Evolutionary conservation across 2,113 vertebrate species (phyloP).

Genomic region (Loxodonta africana): DNA sequence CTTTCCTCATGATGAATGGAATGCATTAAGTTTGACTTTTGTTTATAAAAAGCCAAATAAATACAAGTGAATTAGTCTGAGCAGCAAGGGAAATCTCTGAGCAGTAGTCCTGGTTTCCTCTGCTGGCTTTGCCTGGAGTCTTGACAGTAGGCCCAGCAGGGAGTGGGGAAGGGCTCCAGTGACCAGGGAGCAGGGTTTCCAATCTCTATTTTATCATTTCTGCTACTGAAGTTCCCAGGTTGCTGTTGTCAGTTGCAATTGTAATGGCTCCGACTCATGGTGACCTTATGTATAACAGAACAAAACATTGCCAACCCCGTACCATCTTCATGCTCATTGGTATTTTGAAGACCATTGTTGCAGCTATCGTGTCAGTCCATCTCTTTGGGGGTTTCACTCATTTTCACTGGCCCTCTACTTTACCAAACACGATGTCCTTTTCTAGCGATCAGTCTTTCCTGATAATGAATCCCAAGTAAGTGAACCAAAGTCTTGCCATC

Average conservation of each 20-base stretch:
- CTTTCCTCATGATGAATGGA: constrained; percentile 67
- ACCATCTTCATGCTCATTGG: neutral
- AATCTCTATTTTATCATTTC: neutral
- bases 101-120: accelerated
- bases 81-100: neutral
- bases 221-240: neutral
- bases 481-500: neutral
- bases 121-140: neutral
- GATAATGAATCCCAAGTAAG: neutral
- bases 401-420: neutral
- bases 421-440: neutral
- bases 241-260: neutral
- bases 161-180: accelerated
- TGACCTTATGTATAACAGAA: neutral
- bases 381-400: neutral
- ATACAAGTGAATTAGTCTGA: constrained; percentile 24
- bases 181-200: neutral
- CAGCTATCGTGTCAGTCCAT: neutral
- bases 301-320: neutral
- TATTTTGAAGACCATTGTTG: neutral
- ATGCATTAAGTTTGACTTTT: constrained; percentile 45
- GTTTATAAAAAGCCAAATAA: constrained; percentile 65
- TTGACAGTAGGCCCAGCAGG: accelerated
- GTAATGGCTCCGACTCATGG: neutral
- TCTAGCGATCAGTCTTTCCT: neutral